Evolutionary conservation across 30 jellyfish, hydroid and myxozoan species (phyloP), one percentile per base, ranked within the genome.

Genomic region (Aurelia aurita): DNA sequence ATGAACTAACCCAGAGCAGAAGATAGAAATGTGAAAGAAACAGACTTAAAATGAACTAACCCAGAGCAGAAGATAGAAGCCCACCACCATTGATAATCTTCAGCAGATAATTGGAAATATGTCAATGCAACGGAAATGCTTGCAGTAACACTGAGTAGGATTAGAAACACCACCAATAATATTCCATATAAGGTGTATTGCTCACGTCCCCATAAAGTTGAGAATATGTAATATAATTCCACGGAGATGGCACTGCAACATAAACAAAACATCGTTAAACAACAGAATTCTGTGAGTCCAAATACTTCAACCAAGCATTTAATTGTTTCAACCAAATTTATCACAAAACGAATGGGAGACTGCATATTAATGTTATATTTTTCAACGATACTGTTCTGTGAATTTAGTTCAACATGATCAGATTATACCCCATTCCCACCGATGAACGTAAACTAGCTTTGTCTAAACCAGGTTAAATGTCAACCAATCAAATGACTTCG

Each of bases 1-100:
- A 7, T 4, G 6, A 39, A 39, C 51, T 39, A 31, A 91, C 98
- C 98, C 98, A 31, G 96, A 69, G 39, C 98, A 85, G 25, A 91
- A 13, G 66, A 91, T 63, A 0, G 98, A 91, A 1, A n/a, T 15
- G 34, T 28, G 14, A 23, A 26, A 46, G 20, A 34, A 74, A 14
- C 11, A 54, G 18, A 4, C 28, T 20, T 21, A 64, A 8, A 75
- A 26, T 21, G 12, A 21, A 81, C 96, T 55, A 31, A 91, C 98
- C 98, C 98, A 31, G 96, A 69, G 39, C 98, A 85, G 25, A 91
- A 13, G 66, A 91, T 63, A 0, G 98, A 91, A 1, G 94, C 80
- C 98, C 98, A 91, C 98, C 98, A 91, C 98, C 98, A 91, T 58
- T 94, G 93, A 57, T 91, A 86, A 67, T 91, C 96, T 78, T 91